Base-by-base conservation (phyloP, 23 tunicate species). In the Styela clava region DNA sequence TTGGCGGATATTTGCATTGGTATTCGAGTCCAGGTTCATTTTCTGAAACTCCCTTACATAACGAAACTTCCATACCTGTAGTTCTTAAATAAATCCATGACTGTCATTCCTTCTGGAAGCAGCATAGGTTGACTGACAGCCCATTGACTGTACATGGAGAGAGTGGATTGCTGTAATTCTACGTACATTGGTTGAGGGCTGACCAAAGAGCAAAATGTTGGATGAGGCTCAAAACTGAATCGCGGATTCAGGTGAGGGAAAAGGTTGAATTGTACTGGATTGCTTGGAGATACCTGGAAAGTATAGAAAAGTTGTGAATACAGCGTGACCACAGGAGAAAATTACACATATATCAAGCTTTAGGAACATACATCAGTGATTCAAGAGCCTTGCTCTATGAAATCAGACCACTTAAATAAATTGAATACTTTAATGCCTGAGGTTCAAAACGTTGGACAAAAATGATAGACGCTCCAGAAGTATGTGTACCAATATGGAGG, bases 91-190 rank as follows among this genome's bases (percentile, higher is more conserved):
- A 89, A 22, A 52, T 89, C 89, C 52, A 33, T 33, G 2, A 89
- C 82, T 18, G 89, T 62, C 79, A 89, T 29, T 22, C 83, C 89
- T 33, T 69, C 32, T 31, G 95, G 95, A 1, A 89, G 33, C 21
- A 85, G 64, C 33, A 88, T 63, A 12, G 95, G 95, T 29, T 89
- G 86, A 0, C 80, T 68, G 20, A 85, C 89, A 2, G 83, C 86
- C 97, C 97, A 92, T 18, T 87, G 84, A 65, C 97, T 92, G 88
- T 92, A 92, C 97, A 92, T 92, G 16, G 97, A 92, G 16, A 83
- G 9, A 21, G 63, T 73, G 19, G 63, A 44, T 64, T 68, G 87
- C 51, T 76, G 28, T 26, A 77, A 26, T 73, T 87, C 89, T 19
- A 87, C 73, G 65, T 77, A 87, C 0, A 82, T 61, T 2, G 97